Base-by-base conservation (phyloP, 2,797 vertebrate genomes). In the Chromis chromis region DNA sequence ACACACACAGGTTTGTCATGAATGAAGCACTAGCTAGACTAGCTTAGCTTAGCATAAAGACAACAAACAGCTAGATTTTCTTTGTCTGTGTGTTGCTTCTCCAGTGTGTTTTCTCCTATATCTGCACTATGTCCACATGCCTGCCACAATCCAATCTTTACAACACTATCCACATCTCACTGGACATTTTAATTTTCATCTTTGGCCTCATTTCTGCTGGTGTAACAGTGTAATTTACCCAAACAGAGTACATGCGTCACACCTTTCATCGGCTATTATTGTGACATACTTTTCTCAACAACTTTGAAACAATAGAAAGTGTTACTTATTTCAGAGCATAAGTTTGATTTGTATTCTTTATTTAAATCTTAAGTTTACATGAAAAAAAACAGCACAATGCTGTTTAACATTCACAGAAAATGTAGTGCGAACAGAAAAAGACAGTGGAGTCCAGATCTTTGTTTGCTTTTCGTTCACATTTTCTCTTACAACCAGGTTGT, bases 401-500 rank as follows among this genome's bases (percentile, higher is more conserved):
- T 61, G 13, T 60, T 48, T 19, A 61, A 70, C 39, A 63, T 56
- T 69, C 31, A 48, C 16, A 54, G 22, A 78, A 54, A 22, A 62
- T 25, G 13, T 2, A 54, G 28, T n/a, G 1, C 11, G 19, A 48
- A 67, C 17, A 67, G 63, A 54, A 27, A 59, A 28, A 54, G 66
- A 77, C 62, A 53, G 36, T 27, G 6, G 21, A 22, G 52, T 61
- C 22, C 49, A 62, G 39, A 86, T 21, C 24, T 64, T 63, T 70
- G 14, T 58, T 44, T 76, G 33, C 48, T 64, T 64, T 59, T 62
- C 65, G 31, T 65, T 49, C 61, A 42, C 28, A 52, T 67, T 59
- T 66, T 67, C 22, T 50, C 49, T 25, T 84, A 40, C 0, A 6
- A 60, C 76, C 82, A 84, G 81, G 69, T 91, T 88, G 85, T 90